Evolutionary conservation across 1,140 invertebrate genomes (phyloP), one percentile per base, ranked within the genome.

Genomic region (Rhagoletis zephyria): DNA sequence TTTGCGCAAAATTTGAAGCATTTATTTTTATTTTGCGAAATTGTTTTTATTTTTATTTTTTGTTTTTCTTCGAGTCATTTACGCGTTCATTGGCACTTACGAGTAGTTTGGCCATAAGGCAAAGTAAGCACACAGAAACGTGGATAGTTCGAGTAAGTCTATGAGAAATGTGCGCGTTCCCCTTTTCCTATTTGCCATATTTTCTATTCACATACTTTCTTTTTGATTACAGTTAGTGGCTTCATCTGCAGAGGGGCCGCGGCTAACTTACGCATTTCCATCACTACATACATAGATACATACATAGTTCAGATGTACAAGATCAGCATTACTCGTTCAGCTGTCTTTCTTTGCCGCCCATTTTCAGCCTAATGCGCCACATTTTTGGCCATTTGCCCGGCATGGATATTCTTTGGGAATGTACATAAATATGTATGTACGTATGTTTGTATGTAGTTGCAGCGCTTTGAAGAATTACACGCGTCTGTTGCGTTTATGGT

Each of bases 81-180:
- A 81, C 74, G 74, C 74, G 74, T 81, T 81, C 48, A 81, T 81
- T 81, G 74, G 48, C 74, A 81, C 74, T 81, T 81, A 30, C 30
- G 30, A 30, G 30, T 30, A 45, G 48, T 81, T 81, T 81, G 42
- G 74, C 48, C 74, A 51, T 59, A 81, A 51, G 74, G 51, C 74
- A 19, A 56, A 81, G 45, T 48, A 74, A 42, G 42, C 74, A 81
- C 48, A 81, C 74, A 42, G 16, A 30, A 45, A 63, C n/a, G 1
- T 14, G n/a, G 16, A 74, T 12, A 30, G 30, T 30, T 30, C 30
- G 30, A 30, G 30, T 30, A 30, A 30, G 30, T 30, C 30, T 30
- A 74, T 30, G 40, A 30, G 30, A 0, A 9, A 12, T 48, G 40
- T 45, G 12, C 67, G 4, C 67, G 48, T 48, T 74, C 67, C 40